phyloP scores from a whole-genome alignment of 2,888 invertebrate genomes.

The Belgica antarctica region DNA sequence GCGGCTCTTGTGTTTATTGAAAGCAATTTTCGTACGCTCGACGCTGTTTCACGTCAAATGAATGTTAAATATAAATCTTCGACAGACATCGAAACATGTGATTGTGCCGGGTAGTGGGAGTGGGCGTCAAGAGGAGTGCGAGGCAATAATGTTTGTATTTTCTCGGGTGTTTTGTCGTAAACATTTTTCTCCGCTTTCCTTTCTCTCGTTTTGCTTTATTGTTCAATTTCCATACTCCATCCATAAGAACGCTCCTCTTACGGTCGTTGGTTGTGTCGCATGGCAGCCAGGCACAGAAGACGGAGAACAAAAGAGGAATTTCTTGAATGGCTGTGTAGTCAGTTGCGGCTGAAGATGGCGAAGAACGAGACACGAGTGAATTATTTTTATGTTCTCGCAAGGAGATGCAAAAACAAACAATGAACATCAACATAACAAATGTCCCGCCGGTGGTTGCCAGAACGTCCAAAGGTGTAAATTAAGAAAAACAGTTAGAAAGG shows the following conservation, averaged over 20 bases:
- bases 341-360: neutral
- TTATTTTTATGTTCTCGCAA: slow-evolving; percentile 19
- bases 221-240: slow-evolving; percentile 16
- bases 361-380: neutral
- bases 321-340: neutral
- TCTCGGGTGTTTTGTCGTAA: slow-evolving; percentile 8
- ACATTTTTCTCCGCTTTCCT: neutral
- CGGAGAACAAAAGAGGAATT: neutral
- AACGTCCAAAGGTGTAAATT: too few species aligned
- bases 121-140: neutral
- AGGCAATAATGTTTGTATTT: slow-evolving; percentile 14
- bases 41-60: neutral
- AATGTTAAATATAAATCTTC: slow-evolving; percentile 12
- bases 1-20: neutral
- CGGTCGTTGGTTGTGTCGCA: neutral
- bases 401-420: slow-evolving; percentile 23
- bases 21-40: too few species aligned
- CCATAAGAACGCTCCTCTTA: neutral
- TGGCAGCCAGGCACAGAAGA: neutral
- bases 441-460: neutral
- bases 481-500: too few species aligned
- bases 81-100: slow-evolving; percentile 20
- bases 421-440: slow-evolving; percentile 31
- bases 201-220: neutral
- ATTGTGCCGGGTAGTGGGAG: neutral